Evolutionary conservation across 2,888 invertebrate species (phyloP), one percentile per base, ranked within the genome.

Genomic region (Epinotia ramella): DNA sequence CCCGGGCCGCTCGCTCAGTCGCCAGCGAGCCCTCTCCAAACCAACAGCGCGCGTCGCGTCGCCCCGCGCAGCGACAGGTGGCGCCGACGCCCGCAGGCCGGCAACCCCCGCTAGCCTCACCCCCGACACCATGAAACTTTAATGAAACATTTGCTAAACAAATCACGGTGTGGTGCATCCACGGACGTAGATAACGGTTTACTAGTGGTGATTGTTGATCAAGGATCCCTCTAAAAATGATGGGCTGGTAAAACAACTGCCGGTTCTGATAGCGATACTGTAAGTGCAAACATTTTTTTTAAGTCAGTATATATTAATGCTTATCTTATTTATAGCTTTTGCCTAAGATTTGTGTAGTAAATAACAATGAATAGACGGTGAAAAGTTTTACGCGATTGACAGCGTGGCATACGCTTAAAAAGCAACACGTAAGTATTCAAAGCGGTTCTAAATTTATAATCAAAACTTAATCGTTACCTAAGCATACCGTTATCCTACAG

Each of bases 1-100:
- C 89, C 87, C 77, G 79, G 88, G 89, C 88, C 84, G 81, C 78
- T 77, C 70, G 71, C 57, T 67, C 63, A 67, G 77, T 77, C 82
- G 85, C 84, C 84, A 83, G 77, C 80, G 81, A 79, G 81, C 79
- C 78, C 78, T 78, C 78, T 68, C 64, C 77, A 69, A 77, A 68
- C 73, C 79, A 80, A 79, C 78, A 78, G 73, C 72, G 80, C 76
- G 78, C 78, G 80, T 82, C 82, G 84, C 83, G 83, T 83, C 80
- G 78, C 78, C 85, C 88, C 89, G 73, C 73, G 62, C 68, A 64
- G 69, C 73, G 73, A 60, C 70, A 65, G 67, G 64, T 69, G 65
- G 67, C 73, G 73, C 63, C 64, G 59, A 53, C 69, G 33, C 69
- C 71, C 60, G 73, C 44, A 77, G 76, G 68, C 67, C 67, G 62